Evolutionary conservation across 2,797 vertebrate species (phyloP), one percentile per base, ranked within the genome.

Genomic region (Gymnoscopelus microlampas): DNA sequence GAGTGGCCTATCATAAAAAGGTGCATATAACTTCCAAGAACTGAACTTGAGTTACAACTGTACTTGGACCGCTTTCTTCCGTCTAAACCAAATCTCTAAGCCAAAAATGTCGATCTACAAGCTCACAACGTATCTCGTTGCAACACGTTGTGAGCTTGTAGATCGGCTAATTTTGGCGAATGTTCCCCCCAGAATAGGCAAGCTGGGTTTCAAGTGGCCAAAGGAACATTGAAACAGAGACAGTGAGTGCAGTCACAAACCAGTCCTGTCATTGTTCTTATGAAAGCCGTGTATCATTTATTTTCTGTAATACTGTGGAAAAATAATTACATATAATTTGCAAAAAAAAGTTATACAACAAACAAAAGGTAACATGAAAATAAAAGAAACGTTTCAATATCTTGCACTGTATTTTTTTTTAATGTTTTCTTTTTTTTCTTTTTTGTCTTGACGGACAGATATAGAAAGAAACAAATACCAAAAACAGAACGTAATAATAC

Each of bases 241-340:
- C 14, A 50, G 49, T 50, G 11, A 12, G 13, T 49, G 14, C 12
- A 50, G 12, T 51, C n/a, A 39, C 3, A 44, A 47, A 74, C 67
- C 47, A 50, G 3, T 49, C 6, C 14, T 35, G 8, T 49, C 15
- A 35, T 68, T 44, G 58, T 75, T 90, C 59, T 77, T 93, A 93
- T 89, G 88, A 94, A 95, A 93, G 84, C 80, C n/a, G 87, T 89
- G 89, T 91, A 82, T 90, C 81, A 89, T 93, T 93, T 89, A 91
- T 93, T 93, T 71, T 87, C 76, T 87, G 77, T 87, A 78, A 89
- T 88, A 92, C 83, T 87, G 91, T 95, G 93, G 88, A 94, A 94
- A 95, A 94, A 94, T 93, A 94, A 92, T 90, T 87, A 94, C 89
- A 89, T 90, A 91, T 85, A 89, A 87, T 93, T 86, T 90, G 71